Percentiles rank a stretch among this genome's conserved stretches.
phyloP scores from a whole-genome alignment of 2,797 vertebrate species.

The Dendrocincla fuliginosa region DNA sequence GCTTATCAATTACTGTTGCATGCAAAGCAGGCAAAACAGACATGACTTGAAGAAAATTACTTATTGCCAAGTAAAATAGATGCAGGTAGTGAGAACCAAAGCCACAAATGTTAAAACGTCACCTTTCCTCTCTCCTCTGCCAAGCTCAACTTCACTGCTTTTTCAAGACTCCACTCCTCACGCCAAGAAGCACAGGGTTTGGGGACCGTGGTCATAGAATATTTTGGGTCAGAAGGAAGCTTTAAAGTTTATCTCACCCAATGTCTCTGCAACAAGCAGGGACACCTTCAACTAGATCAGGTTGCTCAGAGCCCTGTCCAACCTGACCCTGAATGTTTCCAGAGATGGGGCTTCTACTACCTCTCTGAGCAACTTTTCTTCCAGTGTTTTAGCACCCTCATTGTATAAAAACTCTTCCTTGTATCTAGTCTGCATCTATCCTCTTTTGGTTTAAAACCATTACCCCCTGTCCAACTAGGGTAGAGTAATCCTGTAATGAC shows the following conservation, averaged over 20 bases:
- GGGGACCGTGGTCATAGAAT: neutral
- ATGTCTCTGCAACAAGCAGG: neutral
- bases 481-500: neutral
- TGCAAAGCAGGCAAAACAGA: neutral
- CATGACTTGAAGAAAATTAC: neutral
- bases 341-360: neutral
- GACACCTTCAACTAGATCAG: neutral
- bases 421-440: neutral
- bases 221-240: neutral
- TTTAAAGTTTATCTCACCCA: neutral
- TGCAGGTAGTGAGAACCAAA: neutral
- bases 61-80: neutral
- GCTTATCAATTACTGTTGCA: neutral
- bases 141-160: neutral
- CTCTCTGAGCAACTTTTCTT: neutral
- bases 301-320: neutral
- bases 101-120: neutral
- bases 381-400: neutral
- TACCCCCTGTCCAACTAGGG: rapidly evolving
- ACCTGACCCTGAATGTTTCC: neutral
- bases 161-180: neutral
- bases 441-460: neutral
- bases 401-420: neutral
- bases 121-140: neutral
- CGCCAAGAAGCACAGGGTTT: rapidly evolving